Base-by-base conservation (phyloP, 2,888 invertebrate genomes). In the Melieria picta region DNA sequence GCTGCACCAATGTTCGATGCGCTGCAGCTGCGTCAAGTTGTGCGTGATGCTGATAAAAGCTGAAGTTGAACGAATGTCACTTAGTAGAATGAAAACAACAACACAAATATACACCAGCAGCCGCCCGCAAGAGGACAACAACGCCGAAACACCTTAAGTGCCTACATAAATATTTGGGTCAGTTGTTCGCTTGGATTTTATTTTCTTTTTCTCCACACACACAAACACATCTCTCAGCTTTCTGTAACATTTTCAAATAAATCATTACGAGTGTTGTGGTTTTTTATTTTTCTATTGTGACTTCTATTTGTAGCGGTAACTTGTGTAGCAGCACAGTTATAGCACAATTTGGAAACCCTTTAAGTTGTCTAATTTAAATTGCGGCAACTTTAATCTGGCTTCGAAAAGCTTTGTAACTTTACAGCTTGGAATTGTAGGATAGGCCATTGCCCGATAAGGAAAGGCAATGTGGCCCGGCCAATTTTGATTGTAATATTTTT, bases 1-100 rank as follows among this genome's bases (percentile, higher is more conserved):
- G 5, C 48, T 16, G 50, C 52, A 11, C 52, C 30, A 30, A 52
- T n/a, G 63, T 30, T 63, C 60, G n/a, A 43, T 60, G 42, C 30
- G 30, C 60, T 30, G 6, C 13, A 13, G 5, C 13, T 52, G 52
- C 11, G 52, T 64, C 43, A 11, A 42, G 16, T 46, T 43, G 65
- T 65, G 65, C 58, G 58, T 66, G 66, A 50, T 66, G 58, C 50
- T 66, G 48, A 66, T 58, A 66, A 66, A 66, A 58, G 30, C 13
- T n/a, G 46, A 45, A 55, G 13, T 62, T 48, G 47, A 46, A 30
- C 30, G 30, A 30, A 30, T 30, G 30, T 30, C 30, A 30, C 30
- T 30, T 30, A 30, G 30, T 30, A 30, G 2, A 30, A 30, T 30
- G 0, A 30, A 62, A 52, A 52, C 13, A 52, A 7, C 11, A 52